Evolutionary conservation across 2,113 vertebrate genomes (phyloP).

Genomic region (Microtus montanus): DNA sequence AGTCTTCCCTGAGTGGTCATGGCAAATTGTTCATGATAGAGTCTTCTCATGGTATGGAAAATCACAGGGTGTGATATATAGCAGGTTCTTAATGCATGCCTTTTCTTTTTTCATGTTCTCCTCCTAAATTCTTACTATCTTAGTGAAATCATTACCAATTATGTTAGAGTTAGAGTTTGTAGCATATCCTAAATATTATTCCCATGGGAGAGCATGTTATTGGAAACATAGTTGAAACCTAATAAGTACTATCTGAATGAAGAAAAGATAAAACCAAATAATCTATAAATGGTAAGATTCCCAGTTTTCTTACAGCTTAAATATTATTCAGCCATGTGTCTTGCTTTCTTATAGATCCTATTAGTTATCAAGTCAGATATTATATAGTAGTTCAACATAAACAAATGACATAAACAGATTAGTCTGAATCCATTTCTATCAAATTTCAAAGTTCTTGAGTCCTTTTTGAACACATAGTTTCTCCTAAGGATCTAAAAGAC

Average conservation of each 20-base stretch:
- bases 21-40: neutral
- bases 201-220: neutral
- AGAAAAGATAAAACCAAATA: conserved; percentile 33
- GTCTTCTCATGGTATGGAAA: neutral
- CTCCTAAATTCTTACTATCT: neutral
- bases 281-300: neutral
- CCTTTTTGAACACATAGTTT: no score
- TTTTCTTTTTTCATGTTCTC: neutral
- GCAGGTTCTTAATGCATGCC: neutral
- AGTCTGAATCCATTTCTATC: neutral
- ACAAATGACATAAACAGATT: neutral
- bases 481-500: no score
- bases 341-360: conserved; percentile 31
- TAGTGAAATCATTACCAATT: neutral
- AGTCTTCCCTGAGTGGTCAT: neutral
- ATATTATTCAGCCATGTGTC: neutral
- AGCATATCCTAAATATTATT: conserved; percentile 45
- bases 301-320: neutral
- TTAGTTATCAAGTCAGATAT: conserved; percentile 35
- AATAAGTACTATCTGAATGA: neutral
- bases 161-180: neutral
- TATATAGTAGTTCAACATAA: neutral
- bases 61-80: neutral
- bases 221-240: neutral
- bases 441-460: no score